Evolutionary conservation across 2,113 vertebrate genomes (phyloP).

Genomic region (Colaptes auratus): DNA sequence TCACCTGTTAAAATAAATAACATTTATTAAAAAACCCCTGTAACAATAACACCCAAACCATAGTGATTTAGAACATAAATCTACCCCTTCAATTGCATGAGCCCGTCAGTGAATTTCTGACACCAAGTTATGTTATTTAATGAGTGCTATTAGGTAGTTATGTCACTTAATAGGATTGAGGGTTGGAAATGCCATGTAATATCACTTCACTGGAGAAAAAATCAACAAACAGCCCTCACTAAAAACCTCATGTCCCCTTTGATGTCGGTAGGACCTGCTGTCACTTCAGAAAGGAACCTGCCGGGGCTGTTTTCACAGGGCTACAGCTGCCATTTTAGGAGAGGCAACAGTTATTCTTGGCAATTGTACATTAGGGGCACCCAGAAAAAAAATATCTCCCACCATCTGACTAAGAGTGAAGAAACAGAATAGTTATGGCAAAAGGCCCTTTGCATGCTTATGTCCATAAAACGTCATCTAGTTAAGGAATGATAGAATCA

Average conservation of each 20-base stretch:
- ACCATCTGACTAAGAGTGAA: background rate
- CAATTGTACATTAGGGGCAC: conserved; percentile 7
- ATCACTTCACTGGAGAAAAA: conserved; percentile 66
- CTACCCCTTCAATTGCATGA: conserved; percentile 21
- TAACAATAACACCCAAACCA: background rate
- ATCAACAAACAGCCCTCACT: conserved; percentile 67
- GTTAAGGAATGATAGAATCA: background rate
- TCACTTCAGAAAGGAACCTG: conserved; percentile 40
- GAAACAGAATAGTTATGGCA: background rate
- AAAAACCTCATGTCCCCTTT: conserved; percentile 5
- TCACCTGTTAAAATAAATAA: conserved; percentile 57
- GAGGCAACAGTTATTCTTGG: conserved; percentile 56
- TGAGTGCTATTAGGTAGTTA: conserved; percentile 70
- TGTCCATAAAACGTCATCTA: background rate
- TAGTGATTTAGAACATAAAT: conserved; percentile 43
- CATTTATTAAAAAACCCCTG: background rate
- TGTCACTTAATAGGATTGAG: conserved; percentile 72
- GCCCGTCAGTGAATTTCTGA: conserved; percentile 57
- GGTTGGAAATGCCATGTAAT: conserved; percentile 71
- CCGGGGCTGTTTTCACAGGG: conserved; percentile 31
- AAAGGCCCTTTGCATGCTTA: background rate
- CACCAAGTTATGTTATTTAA: conserved; percentile 69
- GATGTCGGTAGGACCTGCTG: conserved; percentile 43
- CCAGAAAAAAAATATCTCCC: background rate
- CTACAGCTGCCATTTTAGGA: conserved; percentile 36